These are phyloP conservation scores for Papilio xuthus DNA, from an alignment of 1,140 invertebrate genomes.

Conservation along the genomic window DNA sequence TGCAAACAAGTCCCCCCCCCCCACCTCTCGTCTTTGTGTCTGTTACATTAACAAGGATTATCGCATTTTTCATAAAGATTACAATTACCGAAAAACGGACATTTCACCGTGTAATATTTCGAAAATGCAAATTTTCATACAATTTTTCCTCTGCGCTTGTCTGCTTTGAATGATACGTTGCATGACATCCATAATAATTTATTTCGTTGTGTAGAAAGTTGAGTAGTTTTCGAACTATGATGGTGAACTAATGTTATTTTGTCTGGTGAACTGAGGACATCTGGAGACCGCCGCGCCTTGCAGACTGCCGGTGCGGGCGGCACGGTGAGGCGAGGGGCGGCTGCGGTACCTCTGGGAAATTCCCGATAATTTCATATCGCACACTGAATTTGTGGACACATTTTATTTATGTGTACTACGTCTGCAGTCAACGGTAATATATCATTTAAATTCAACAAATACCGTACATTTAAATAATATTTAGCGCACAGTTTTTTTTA, in stretches of 20 bases:
- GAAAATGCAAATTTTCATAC: no score
- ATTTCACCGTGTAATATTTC: no score
- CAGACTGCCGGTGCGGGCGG: not conserved
- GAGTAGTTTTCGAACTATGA: not conserved
- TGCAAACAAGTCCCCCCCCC: not conserved
- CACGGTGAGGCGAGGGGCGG: not conserved
- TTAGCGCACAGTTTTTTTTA: not conserved
- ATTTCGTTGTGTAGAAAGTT: not conserved
- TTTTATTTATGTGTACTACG: not conserved
- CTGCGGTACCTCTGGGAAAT: not conserved
- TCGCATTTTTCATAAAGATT: no score
- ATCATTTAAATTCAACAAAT: not conserved
- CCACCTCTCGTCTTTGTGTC: not conserved
- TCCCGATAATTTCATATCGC: conserved; percentile 8
- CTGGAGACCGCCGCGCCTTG: not conserved
- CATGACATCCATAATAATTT: not conserved
- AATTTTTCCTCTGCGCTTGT: not conserved
- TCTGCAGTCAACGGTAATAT: not conserved
- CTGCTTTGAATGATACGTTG: not conserved
- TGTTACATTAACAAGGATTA: not conserved
- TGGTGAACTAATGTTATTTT: not conserved
- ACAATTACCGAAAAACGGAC: no score
- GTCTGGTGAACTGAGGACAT: not conserved
- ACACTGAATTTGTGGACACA: not conserved
- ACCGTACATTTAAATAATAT: conserved; percentile 11